Conservation (phyloP, 1,140 invertebrate species). For the Anagrus nilaparvatae region DNA sequence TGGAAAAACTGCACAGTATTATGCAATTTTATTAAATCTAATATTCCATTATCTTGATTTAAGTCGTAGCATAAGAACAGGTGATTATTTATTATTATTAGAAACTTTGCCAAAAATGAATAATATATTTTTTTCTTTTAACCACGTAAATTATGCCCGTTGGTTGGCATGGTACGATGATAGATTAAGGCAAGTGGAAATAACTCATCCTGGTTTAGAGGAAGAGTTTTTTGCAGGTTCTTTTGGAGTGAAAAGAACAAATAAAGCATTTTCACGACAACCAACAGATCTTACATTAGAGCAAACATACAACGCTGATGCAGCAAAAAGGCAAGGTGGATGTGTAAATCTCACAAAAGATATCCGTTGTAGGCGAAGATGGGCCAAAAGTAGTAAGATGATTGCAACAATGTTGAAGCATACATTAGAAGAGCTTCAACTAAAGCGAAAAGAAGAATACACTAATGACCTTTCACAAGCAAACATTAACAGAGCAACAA, state of each 20-base stretch:
- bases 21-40: too few species aligned
- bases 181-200: constrained; percentile 7
- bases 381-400: too few species aligned
- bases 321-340: constrained; percentile 20
- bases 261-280: constrained; percentile 22
- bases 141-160: constrained; percentile 1
- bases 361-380: constrained; percentile 14
- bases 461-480: too few species aligned
- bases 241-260: constrained; percentile 21
- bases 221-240: constrained; percentile 14
- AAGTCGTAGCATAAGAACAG: not conserved
- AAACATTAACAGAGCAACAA: too few species aligned
- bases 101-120: not conserved
- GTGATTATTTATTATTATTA: not conserved
- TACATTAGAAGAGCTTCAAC: too few species aligned
- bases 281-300: constrained; percentile 25
- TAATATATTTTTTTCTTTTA: not conserved
- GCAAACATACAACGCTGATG: constrained; percentile 29
- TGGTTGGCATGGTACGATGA: not conserved
- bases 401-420: too few species aligned
- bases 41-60: too few species aligned
- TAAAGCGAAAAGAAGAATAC: too few species aligned
- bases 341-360: constrained; percentile 19
- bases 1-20: too few species aligned
- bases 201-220: constrained; percentile 22